Evolutionary conservation across 2,888 invertebrate genomes (phyloP).

Genomic region (Linyphia triangularis): DNA sequence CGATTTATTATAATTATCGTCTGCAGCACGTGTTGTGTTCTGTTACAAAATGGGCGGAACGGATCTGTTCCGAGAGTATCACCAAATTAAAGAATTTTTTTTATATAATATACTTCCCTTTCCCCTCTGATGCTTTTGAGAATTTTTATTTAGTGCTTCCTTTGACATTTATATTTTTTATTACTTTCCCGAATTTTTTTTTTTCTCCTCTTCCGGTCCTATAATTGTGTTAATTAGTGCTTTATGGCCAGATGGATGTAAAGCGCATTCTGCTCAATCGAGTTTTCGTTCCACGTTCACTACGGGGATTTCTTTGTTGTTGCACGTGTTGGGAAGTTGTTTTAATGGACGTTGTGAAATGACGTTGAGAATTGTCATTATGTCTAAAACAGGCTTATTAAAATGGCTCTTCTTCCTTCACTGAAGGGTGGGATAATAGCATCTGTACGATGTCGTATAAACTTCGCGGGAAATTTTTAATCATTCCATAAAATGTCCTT

Average conservation of each 20-base stretch:
- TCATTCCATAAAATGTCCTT: slow-evolving; percentile 13
- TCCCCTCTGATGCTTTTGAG: background rate
- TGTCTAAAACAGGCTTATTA: slow-evolving; percentile 14
- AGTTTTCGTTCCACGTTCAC: slow-evolving; percentile 17
- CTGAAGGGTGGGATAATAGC: slow-evolving; percentile 1
- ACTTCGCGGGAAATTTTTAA: slow-evolving; percentile 6
- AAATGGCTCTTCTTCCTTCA: slow-evolving; percentile 20
- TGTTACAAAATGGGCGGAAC: slow-evolving; percentile 46
- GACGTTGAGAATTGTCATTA: slow-evolving; percentile 41
- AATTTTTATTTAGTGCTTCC: slow-evolving; percentile 23
- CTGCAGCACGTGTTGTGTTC: slow-evolving; percentile 52
- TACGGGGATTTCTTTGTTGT: background rate
- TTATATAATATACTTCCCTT: too few relatives aligned
- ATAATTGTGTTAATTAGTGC: slow-evolving; percentile 53
- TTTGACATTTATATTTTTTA: background rate
- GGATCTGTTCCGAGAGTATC: slow-evolving; percentile 6
- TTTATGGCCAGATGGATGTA: slow-evolving; percentile 34
- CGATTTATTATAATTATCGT: slow-evolving; percentile 54
- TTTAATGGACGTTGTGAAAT: slow-evolving; percentile 43
- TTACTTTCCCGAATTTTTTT: background rate
- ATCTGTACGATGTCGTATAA: background rate
- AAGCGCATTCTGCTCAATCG: slow-evolving; percentile 36
- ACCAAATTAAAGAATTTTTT: slow-evolving; percentile 22
- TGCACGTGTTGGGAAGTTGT: slow-evolving; percentile 6
- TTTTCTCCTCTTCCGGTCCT: too few relatives aligned